Percentiles rank a stretch among this genome's conserved stretches.
Evolutionary conservation across 2,797 vertebrate genomes (phyloP).

Genomic region (Gallirallus australis): DNA sequence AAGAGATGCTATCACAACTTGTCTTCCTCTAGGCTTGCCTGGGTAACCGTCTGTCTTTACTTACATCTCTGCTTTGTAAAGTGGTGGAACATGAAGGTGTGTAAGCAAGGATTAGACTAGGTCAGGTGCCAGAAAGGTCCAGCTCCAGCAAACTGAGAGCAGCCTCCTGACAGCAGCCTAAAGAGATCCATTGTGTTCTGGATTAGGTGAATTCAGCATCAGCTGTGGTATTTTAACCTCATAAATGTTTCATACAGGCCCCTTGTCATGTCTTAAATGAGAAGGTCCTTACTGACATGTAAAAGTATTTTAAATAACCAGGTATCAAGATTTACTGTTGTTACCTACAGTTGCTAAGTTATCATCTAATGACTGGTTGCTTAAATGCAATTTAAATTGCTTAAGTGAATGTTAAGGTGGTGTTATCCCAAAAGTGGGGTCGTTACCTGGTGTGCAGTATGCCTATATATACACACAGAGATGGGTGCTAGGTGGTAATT

Average conservation of each 20-base stretch:
- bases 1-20: fast-evolving
- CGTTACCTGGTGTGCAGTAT: too few species aligned
- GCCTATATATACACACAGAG: too few species aligned
- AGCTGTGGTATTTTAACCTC: not conserved
- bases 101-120: not conserved
- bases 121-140: not conserved
- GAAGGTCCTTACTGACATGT: not conserved
- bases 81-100: fast-evolving
- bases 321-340: not conserved
- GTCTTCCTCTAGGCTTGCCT: not conserved
- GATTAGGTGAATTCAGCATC: not conserved
- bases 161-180: not conserved
- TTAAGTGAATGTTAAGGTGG: not conserved
- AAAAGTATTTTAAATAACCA: not conserved
- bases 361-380: not conserved
- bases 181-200: not conserved
- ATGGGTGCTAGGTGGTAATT: too few species aligned
- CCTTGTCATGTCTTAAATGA: not conserved
- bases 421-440: too few species aligned
- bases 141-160: not conserved
- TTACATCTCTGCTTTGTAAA: not conserved
- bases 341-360: not conserved
- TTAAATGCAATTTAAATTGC: not conserved
- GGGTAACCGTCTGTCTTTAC: not conserved
- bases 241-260: not conserved